phyloP scores from a whole-genome alignment of 2,888 invertebrate species.

The Harpalus rufipes region DNA sequence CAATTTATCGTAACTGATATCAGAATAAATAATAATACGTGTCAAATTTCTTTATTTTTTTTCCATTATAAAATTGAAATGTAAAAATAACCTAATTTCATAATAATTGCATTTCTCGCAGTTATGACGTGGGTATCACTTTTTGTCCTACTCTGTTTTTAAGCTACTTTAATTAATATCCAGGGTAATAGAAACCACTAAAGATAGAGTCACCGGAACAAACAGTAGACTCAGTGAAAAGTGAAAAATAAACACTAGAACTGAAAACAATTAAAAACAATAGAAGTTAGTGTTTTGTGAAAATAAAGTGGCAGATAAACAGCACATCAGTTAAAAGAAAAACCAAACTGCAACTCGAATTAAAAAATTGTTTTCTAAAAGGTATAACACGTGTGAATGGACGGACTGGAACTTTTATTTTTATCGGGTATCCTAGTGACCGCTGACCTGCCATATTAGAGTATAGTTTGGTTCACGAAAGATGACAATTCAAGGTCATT shows the following conservation, averaged over 20 bases:
- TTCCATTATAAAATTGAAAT: no score
- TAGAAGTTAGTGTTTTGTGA: not conserved
- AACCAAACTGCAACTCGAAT: not conserved
- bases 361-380: no score
- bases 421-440: no score
- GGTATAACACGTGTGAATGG: no score
- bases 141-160: not conserved
- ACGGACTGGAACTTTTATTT: no score
- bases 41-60: not conserved
- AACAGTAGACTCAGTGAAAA: not conserved
- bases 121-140: not conserved
- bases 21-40: not conserved
- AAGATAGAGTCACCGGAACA: not conserved
- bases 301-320: constrained; percentile 5
- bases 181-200: not conserved
- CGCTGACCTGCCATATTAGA: no score
- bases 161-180: not conserved
- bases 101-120: not conserved
- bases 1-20: not conserved
- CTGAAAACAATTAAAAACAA: constrained; percentile 23
- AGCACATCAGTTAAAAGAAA: not conserved
- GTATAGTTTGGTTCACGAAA: no score
- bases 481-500: no score
- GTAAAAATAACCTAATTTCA: not conserved
- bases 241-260: constrained; percentile 24